Conservation (phyloP, 2,797 vertebrate genomes). For the Danio aesculapii region DNA sequence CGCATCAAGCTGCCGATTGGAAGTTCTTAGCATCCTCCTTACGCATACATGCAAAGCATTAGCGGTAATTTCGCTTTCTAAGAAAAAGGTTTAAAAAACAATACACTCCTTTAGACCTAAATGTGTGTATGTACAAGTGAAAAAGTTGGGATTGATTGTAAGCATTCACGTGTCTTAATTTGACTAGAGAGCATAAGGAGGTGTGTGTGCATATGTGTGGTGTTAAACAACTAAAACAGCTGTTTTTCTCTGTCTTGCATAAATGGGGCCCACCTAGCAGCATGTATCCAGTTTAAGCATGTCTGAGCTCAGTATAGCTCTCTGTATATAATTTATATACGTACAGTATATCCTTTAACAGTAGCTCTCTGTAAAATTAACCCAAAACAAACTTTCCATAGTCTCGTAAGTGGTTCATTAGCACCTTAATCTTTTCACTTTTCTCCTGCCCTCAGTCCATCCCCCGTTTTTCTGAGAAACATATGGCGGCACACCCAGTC, state of each 20-base stretch:
- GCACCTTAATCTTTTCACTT: constrained; percentile 39
- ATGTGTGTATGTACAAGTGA: not conserved
- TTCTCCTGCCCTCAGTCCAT: constrained; percentile 11
- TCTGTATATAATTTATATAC: not conserved
- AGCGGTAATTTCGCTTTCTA: too few species aligned
- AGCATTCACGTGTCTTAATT: constrained; percentile 53
- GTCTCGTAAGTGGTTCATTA: not conserved
- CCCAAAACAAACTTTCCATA: not conserved
- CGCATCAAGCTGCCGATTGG: too few species aligned
- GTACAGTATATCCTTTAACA: too few species aligned
- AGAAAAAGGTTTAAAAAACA: too few species aligned
- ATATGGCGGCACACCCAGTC: constrained; percentile 58
- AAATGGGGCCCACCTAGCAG: constrained; percentile 31
- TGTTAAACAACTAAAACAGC: constrained; percentile 31
- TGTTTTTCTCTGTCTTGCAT: constrained; percentile 33
- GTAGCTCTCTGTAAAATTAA: not conserved
- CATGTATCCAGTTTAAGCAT: not conserved
- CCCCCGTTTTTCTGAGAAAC: constrained; percentile 45
- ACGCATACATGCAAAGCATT: too few species aligned
- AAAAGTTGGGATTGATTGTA: constrained; percentile 30
- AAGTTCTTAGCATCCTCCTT: too few species aligned
- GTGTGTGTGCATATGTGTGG: constrained; percentile 5
- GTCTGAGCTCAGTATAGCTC: not conserved
- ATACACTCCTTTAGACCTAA: too few species aligned
- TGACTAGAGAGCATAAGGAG: not conserved